Evolutionary conservation across 2,888 invertebrate genomes (phyloP).

Genomic region (Siphlonurus alternatus): DNA sequence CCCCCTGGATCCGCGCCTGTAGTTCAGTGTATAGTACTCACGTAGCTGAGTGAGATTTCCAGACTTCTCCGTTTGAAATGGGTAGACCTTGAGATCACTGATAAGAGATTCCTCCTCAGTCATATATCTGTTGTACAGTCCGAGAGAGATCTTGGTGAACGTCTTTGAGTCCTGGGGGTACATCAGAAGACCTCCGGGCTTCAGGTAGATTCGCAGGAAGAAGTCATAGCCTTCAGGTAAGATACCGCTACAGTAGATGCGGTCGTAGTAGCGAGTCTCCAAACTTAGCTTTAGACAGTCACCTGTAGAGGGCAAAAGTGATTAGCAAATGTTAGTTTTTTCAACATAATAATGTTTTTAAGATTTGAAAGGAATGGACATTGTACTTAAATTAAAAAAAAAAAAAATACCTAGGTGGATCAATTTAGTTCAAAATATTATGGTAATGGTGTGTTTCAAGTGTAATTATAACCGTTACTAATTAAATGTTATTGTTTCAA

Average conservation of each 20-base stretch:
- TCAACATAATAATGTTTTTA: constrained; percentile 10
- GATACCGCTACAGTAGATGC: constrained; percentile 78
- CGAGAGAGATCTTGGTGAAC: neutral
- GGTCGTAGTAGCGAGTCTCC: constrained; percentile 51
- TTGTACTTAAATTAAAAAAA: too few relatives aligned
- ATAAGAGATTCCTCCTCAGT: neutral
- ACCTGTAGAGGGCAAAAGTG: constrained; percentile 30
- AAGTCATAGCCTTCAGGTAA: constrained; percentile 50
- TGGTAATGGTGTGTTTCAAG: too few relatives aligned
- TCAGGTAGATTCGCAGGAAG: neutral
- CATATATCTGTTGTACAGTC: neutral
- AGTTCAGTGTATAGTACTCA: neutral
- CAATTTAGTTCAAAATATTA: too few relatives aligned
- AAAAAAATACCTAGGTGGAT: too few relatives aligned
- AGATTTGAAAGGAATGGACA: neutral
- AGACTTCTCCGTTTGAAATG: neutral
- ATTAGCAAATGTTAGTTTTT: constrained; percentile 6
- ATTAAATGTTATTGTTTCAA: too few relatives aligned
- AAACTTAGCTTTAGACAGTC: constrained; percentile 50
- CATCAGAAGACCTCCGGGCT: neutral
- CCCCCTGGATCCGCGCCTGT: too few relatives aligned
- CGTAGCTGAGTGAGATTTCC: neutral
- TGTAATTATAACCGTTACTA: too few relatives aligned
- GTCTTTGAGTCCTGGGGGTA: neutral
- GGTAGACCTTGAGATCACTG: neutral